phyloP scores from a whole-genome alignment of 2,888 invertebrate genomes.

The Nephrotoma appendiculata region DNA sequence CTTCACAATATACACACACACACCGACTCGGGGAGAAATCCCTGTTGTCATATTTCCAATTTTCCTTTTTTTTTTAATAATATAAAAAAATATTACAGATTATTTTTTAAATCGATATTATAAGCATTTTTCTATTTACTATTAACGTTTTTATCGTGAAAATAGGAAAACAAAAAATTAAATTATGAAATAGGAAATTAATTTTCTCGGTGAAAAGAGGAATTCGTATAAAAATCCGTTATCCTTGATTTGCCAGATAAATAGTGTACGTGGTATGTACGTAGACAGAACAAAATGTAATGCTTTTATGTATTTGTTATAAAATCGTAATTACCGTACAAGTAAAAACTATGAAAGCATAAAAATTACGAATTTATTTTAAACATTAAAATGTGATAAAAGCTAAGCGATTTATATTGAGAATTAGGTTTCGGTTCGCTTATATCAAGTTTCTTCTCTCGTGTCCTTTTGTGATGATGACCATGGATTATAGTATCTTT shows the following conservation, averaged over 20 bases:
- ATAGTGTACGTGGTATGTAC: too few species aligned
- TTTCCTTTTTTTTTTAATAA: background rate
- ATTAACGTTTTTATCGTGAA: background rate
- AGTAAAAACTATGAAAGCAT: background rate
- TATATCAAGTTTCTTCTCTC: too few species aligned
- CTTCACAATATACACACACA: background rate
- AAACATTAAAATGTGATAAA: background rate
- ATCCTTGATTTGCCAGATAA: background rate
- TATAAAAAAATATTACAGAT: background rate
- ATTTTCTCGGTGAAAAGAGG: background rate
- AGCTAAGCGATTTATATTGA: background rate
- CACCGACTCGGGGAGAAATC: background rate
- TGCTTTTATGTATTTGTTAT: background rate
- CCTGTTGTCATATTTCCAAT: background rate
- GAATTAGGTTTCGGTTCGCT: background rate
- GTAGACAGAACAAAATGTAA: background rate
- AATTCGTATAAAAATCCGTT: background rate
- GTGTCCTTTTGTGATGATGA: too few species aligned
- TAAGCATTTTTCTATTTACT: background rate
- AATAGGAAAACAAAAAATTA: background rate
- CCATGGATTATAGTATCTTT: too few species aligned
- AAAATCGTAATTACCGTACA: background rate
- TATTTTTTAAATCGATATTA: background rate
- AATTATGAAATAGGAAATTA: background rate
- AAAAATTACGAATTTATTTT: background rate